Evolutionary conservation across 1,140 invertebrate species (phyloP).

Genomic region (Drosophila albomicans): DNA sequence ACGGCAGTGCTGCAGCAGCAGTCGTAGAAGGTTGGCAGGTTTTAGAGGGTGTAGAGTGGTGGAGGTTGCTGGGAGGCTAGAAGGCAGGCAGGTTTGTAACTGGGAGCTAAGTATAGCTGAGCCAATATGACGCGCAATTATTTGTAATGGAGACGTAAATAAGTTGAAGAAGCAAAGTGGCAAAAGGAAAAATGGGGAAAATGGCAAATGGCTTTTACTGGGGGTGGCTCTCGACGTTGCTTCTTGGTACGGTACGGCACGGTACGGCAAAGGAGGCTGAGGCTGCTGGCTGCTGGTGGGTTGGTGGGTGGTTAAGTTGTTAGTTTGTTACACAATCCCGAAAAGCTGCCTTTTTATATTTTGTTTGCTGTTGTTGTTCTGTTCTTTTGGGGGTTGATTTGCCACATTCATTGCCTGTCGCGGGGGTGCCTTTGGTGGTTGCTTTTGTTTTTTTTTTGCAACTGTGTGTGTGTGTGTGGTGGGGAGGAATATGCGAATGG

Average conservation of each 20-base stretch:
- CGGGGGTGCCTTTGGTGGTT: slow-evolving; percentile 29
- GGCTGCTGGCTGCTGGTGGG: slow-evolving; percentile 6
- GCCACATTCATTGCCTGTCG: slow-evolving; percentile 18
- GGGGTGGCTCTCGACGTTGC: background rate
- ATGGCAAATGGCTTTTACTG: slow-evolving; percentile 12
- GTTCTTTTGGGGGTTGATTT: slow-evolving; percentile 60
- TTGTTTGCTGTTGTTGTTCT: background rate
- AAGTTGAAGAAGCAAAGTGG: slow-evolving; percentile 82
- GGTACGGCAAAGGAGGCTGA: background rate
- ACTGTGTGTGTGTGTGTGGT: too few relatives aligned
- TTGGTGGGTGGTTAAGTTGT: slow-evolving; percentile 65
- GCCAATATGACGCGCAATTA: slow-evolving; percentile 85
- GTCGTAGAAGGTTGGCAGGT: background rate
- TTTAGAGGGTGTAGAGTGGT: background rate
- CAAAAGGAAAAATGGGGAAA: slow-evolving; percentile 67
- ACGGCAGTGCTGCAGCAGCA: background rate
- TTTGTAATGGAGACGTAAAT: slow-evolving; percentile 84
- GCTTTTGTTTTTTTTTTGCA: slow-evolving; percentile 12
- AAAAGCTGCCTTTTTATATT: slow-evolving; percentile 43
- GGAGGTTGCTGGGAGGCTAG: slow-evolving; percentile 4
- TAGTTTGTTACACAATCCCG: slow-evolving; percentile 75
- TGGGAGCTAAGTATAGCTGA: slow-evolving; percentile 68
- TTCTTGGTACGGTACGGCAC: background rate
- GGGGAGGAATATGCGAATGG: background rate
- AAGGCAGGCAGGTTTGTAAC: slow-evolving; percentile 22